phyloP scores from a whole-genome alignment of 2,113 vertebrate genomes.

The Arothron firmamentum region DNA sequence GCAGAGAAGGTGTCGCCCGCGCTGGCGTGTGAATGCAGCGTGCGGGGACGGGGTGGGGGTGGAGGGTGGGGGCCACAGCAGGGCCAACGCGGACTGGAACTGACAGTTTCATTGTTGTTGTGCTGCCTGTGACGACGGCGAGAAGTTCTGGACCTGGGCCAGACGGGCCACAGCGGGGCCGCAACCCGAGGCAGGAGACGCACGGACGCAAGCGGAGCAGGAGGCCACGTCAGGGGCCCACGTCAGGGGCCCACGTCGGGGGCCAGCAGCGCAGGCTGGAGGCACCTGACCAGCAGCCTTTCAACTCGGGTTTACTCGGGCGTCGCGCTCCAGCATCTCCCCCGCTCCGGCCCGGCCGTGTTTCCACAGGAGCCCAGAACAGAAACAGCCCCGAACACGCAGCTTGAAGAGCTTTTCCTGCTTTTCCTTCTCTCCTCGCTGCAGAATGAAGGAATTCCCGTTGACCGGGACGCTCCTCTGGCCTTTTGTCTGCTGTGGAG shows the following conservation, averaged over 20 bases:
- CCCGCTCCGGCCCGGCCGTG: neutral
- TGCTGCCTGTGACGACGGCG: conserved; percentile 23
- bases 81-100: conserved; percentile 29
- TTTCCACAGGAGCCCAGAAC: neutral
- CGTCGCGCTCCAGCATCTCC: neutral
- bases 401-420: conserved; percentile 46
- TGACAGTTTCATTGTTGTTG: conserved; percentile 27
- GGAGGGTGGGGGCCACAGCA: conserved; percentile 12
- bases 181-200: conserved; percentile 44
- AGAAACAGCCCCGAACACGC: no score
- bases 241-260: conserved; percentile 55
- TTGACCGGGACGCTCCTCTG: no score
- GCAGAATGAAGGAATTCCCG: no score
- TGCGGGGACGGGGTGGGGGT: no score
- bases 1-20: neutral
- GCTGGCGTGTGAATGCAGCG: conserved; percentile 12
- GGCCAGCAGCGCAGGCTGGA: conserved; percentile 53
- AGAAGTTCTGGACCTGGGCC: conserved; percentile 40
- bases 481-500: no score
- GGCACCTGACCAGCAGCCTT: conserved; percentile 37
- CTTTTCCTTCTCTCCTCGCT: conserved; percentile 35
- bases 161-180: conserved; percentile 45
- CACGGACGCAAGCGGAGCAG: conserved; percentile 49
- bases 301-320: conserved; percentile 31
- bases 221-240: conserved; percentile 54